These are phyloP conservation scores for Andrena haemorrhoa DNA, from an alignment of 2,888 invertebrate species.

Conservation along the genomic window DNA sequence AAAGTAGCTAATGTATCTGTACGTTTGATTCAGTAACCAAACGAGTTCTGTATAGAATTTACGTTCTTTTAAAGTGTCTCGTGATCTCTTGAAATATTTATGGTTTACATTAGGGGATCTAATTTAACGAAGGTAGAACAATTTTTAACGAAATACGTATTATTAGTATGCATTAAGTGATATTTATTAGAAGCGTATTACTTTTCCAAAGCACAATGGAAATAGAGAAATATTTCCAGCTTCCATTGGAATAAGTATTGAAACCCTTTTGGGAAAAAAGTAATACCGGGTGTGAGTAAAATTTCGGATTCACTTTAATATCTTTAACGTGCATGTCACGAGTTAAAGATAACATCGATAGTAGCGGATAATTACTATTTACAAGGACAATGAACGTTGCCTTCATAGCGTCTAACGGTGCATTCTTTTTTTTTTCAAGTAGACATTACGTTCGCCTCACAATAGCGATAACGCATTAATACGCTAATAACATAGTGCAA, in stretches of 20 bases:
- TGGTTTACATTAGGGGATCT: slow-evolving; percentile 1
- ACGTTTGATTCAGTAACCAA: slow-evolving; percentile 8
- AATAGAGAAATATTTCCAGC: neutral
- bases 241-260: neutral
- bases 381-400: slow-evolving; percentile 29
- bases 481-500: slow-evolving; percentile 28
- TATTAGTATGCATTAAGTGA: slow-evolving; percentile 5
- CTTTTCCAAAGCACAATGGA: slow-evolving; percentile 17
- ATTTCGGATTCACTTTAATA: slow-evolving; percentile 6
- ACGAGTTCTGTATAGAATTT: slow-evolving; percentile 5
- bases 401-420: slow-evolving; percentile 16
- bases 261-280: neutral
- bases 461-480: slow-evolving; percentile 55
- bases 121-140: slow-evolving; percentile 8
- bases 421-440: slow-evolving; percentile 32
- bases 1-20: slow-evolving; percentile 12
- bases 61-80: neutral
- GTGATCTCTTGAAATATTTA: slow-evolving; percentile 1
- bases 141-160: neutral
- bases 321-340: neutral
- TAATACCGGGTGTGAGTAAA: neutral
- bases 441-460: slow-evolving; percentile 23
- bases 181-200: slow-evolving; percentile 40
- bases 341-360: slow-evolving; percentile 17
- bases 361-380: slow-evolving; percentile 21